phyloP scores from a whole-genome alignment of 2,888 invertebrate genomes.

The Empis stercorea region DNA sequence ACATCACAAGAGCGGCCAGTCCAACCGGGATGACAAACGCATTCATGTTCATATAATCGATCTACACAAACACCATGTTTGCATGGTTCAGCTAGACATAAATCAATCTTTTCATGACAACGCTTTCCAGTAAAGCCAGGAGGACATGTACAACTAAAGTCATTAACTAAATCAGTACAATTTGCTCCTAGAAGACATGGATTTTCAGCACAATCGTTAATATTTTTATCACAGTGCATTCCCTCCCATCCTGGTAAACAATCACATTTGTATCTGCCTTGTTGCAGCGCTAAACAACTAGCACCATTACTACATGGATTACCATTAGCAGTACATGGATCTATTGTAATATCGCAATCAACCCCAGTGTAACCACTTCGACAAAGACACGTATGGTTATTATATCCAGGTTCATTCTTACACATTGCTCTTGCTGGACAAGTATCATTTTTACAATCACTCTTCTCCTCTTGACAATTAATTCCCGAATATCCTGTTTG shows the following conservation, averaged over 20 bases:
- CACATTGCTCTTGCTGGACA: conserved; percentile 96
- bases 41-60: conserved; percentile 71
- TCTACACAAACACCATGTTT: conserved; percentile 89
- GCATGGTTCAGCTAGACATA: conserved; percentile 83
- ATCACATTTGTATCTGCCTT: conserved; percentile 87
- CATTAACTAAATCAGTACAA: conserved; percentile 88
- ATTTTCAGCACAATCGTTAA: conserved; percentile 83
- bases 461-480: conserved; percentile 87
- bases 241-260: conserved; percentile 97
- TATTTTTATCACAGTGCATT: conserved; percentile 83
- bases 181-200: conserved; percentile 83
- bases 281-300: conserved; percentile 75
- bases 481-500: conserved; percentile 78
- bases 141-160: conserved; percentile 88
- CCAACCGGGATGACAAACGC: conserved; percentile 90
- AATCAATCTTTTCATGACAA: conserved; percentile 88
- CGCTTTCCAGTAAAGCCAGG: conserved; percentile 91
- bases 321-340: conserved; percentile 78
- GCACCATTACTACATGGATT: conserved; percentile 88
- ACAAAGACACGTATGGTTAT: conserved; percentile 86
- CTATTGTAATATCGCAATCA: conserved; percentile 82
- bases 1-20: conserved; percentile 72
- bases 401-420: conserved; percentile 82
- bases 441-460: conserved; percentile 77
- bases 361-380: conserved; percentile 88